Evolutionary conservation across 2,888 invertebrate genomes (phyloP), one percentile per base, ranked within the genome.

Genomic region (Dimorphilus gyrociliatus): DNA sequence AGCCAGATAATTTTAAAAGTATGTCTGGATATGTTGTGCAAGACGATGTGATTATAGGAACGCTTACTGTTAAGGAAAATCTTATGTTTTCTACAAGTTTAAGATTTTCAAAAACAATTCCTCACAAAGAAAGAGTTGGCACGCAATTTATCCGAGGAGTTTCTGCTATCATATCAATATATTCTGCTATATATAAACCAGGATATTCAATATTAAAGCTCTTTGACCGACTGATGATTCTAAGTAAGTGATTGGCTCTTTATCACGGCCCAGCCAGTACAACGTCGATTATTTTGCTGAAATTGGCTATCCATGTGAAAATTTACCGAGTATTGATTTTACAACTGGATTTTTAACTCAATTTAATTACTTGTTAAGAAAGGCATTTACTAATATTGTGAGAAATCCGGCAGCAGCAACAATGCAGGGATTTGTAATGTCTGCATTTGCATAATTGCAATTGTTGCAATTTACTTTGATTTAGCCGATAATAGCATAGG

Each of bases 11-110:
- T 42, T 62, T 56, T 45, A 60, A 60, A 36, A 53, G 55, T 35
- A 50, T 55, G 46, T 50, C 59, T n/a, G 62, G 62, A 25, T 62
- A 62, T 43, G 62, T 62, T 19, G 56, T 60, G 6, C 60, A 61
- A 58, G 61, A 61, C 45, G 60, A 61, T 39, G 51, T 58, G 32
- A 53, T 61, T 15, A 57, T 58, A 52, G 60, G 59, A 25, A 59
- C 56, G n/a, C 44, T 61, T 28, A 55, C 55, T 15, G 52, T 61
- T 3, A 32, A 51, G 26, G 58, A 61, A 37, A 61, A 60, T 34
- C 48, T 61, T 33, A 38, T 39, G 35, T 61, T 61, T 38, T 61
- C 61, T 18, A 60, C 61, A 7, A 44, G 50, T 6, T 44, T 61
- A 6, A 45, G 61, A n/a, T 43, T 61, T 8, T 51, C 56, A 4